These are phyloP conservation scores for Drosophila acutilabella DNA, from an alignment of 2,888 invertebrate species.

Conservation along the genomic window DNA sequence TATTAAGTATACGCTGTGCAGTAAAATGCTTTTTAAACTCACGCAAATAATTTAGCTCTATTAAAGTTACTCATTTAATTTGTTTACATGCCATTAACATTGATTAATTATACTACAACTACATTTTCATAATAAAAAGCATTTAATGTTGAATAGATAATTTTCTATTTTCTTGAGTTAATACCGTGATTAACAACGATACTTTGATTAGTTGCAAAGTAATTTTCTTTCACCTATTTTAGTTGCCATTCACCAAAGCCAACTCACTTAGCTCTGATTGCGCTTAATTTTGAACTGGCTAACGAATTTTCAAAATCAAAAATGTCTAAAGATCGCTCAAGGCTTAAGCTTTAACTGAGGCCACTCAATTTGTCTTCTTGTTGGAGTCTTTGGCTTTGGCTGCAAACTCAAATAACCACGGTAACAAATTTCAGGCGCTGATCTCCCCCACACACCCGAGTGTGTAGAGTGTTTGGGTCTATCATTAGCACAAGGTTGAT, in stretches of 20 bases:
- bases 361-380: conserved; percentile 20
- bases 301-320: conserved; percentile 7
- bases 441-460: conserved; percentile 9
- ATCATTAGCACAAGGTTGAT: conserved; percentile 59
- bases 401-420: conserved; percentile 31
- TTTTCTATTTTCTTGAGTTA: background rate
- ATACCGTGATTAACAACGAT: background rate
- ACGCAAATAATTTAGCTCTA: too few relatives aligned
- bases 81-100: too few relatives aligned
- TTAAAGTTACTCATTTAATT: too few relatives aligned
- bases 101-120: too few relatives aligned
- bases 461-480: conserved; percentile 29
- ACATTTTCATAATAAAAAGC: too few relatives aligned
- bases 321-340: conserved; percentile 6
- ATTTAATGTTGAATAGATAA: too few relatives aligned
- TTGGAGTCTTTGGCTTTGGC: conserved; percentile 1
- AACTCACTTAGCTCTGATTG: conserved; percentile 38
- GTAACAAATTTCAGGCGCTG: conserved; percentile 27
- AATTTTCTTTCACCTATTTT: conserved; percentile 12
- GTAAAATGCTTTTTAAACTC: too few relatives aligned
- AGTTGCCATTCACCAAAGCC: conserved; percentile 26
- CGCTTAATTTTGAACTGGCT: conserved; percentile 29
- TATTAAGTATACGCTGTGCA: conserved; percentile 27
- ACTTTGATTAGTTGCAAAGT: conserved; percentile 2
- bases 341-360: conserved; percentile 7